Conservation (phyloP, 1,140 invertebrate genomes). For the Bombus haemorrhoidalis region DNA sequence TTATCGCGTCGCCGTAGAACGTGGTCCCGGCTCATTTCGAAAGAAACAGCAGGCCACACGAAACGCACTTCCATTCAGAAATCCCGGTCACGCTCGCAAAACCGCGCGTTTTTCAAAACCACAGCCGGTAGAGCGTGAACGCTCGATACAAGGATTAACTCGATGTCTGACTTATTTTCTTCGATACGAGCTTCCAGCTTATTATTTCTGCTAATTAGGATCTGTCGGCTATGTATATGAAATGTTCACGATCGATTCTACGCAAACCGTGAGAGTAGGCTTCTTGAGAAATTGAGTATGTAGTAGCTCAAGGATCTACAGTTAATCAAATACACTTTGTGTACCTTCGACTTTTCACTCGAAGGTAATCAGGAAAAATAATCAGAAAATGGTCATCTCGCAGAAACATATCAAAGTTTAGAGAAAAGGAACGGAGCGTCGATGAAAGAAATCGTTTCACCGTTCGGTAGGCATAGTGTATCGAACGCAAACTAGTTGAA, state of each 20-base stretch:
- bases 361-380: too few species aligned
- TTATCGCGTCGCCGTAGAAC: slow-evolving; percentile 42
- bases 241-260: neutral
- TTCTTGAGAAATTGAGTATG: neutral
- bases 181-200: neutral
- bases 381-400: too few species aligned
- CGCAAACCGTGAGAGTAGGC: neutral
- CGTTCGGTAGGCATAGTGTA: neutral
- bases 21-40: neutral
- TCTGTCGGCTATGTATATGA: too few species aligned
- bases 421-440: neutral
- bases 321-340: too few species aligned
- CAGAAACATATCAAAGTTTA: too few species aligned
- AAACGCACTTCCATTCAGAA: slow-evolving; percentile 46
- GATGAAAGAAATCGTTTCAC: neutral
- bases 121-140: neutral
- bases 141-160: neutral
- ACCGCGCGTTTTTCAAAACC: slow-evolving; percentile 25
- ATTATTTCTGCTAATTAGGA: neutral
- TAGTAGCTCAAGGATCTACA: too few species aligned
- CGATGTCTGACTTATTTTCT: neutral
- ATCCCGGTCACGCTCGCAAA: neutral
- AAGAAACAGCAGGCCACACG: slow-evolving; percentile 19
- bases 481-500: slow-evolving; percentile 8
- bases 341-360: too few species aligned